Evolutionary conservation across 2,797 vertebrate genomes (phyloP).

Genomic region (Enteromius afrohamiltoni): DNA sequence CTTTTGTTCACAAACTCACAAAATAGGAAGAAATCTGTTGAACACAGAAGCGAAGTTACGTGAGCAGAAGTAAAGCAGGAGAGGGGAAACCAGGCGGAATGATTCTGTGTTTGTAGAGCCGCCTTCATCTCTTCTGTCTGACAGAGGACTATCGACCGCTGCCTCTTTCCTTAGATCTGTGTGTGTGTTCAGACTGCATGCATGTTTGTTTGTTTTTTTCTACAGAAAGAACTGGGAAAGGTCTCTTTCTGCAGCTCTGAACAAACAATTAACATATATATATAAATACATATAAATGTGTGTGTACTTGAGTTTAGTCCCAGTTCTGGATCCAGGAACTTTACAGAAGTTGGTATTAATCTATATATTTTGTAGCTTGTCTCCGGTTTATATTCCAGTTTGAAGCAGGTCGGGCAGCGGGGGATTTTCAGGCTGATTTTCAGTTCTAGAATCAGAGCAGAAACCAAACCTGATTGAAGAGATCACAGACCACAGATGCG

Average conservation of each 20-base stretch:
- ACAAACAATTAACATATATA: too few species aligned
- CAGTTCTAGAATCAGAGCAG: background rate
- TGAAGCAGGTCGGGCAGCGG: background rate
- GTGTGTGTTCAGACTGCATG: too few species aligned
- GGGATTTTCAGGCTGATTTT: background rate
- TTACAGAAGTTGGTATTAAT: background rate
- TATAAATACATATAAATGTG: too few species aligned
- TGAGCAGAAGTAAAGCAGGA: slow-evolving; percentile 5
- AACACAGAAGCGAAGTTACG: background rate
- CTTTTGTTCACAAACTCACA: background rate
- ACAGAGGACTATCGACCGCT: too few species aligned
- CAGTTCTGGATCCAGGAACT: background rate
- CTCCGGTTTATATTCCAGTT: background rate
- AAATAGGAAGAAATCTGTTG: background rate
- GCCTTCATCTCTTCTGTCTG: background rate
- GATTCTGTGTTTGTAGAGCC: background rate
- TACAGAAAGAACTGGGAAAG: too few species aligned
- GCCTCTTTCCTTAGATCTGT: too few species aligned
- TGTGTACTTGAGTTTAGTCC: too few species aligned
- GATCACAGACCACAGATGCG: background rate
- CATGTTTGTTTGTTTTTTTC: too few species aligned
- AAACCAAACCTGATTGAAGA: background rate
- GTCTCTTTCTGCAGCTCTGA: too few species aligned
- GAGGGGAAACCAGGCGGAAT: too few species aligned
- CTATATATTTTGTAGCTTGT: background rate